phyloP scores from a whole-genome alignment of 2,113 vertebrate genomes.

The Hyaena hyaena region DNA sequence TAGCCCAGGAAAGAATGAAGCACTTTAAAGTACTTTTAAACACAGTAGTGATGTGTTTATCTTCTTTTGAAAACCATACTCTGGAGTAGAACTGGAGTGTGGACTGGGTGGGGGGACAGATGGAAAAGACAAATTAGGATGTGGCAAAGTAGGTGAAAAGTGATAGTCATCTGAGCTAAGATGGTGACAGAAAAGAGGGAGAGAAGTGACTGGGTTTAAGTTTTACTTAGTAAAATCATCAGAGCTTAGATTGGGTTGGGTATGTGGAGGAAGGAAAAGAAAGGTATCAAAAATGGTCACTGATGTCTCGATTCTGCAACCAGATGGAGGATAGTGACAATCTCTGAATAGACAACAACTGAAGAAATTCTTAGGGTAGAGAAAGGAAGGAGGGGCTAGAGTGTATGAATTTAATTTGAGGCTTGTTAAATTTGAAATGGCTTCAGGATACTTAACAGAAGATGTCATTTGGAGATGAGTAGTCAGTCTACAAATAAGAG shows the following conservation, averaged over 20 bases:
- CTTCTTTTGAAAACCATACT: not conserved
- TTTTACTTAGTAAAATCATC: not conserved
- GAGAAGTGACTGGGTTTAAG: not conserved
- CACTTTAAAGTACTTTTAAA: not conserved
- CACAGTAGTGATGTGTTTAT: not conserved
- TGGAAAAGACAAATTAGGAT: not conserved
- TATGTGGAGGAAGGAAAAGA: not conserved
- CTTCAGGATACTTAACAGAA: not conserved
- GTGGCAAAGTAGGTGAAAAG: not conserved
- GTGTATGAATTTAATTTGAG: not conserved
- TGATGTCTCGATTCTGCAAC: not conserved
- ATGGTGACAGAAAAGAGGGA: not conserved
- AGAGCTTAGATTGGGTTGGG: not conserved
- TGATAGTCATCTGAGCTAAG: not conserved
- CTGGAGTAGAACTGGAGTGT: not conserved
- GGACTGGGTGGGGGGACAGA: not conserved
- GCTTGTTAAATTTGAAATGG: not conserved
- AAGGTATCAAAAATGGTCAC: not conserved
- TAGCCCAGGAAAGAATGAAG: not conserved
- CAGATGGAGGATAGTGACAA: not conserved
- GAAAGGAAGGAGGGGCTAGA: not conserved
- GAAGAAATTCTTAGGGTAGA: not conserved
- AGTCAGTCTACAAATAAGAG: not conserved
- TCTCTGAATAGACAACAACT: not conserved
- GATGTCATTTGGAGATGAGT: not conserved